Base-by-base conservation (phyloP, 2,888 invertebrate genomes). In the Leptinotarsa haldemani region DNA sequence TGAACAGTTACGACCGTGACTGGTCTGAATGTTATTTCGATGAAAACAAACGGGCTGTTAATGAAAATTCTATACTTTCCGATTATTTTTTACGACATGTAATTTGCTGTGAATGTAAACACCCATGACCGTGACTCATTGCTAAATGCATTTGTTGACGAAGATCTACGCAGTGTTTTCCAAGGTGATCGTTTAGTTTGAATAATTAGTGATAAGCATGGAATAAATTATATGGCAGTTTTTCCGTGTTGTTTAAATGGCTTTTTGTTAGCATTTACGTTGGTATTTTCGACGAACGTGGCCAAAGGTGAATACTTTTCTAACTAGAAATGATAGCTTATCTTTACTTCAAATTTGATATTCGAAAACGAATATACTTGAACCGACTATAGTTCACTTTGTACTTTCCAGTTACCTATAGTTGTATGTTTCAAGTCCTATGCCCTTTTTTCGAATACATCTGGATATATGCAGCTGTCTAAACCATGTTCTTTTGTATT, bases 91-190 rank as follows among this genome's bases (percentile, higher is more conserved):
- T 65, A 70, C 63, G 70, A 70, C 65, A n/a, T 12, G 40, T 20
- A 47, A 40, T 61, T 48, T 30, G 66, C 67, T 63, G 53, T 52
- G 63, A 63, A 71, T 67, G 61, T 63, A 66, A 67, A 71, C 50
- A 67, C 18, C 48, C 66, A 48, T 63, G 66, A 67, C 67, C 67
- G 61, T 71, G 67, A 71, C 30, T 71, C 71, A 71, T 67, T 71
- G 46, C 56, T 56, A 40, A 56, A 20, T 56, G 22, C 46, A 56
- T 56, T 48, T 18, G 68, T 56, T 56, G 56, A 56, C 56, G 15
- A 68, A 68, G n/a, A 68, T 68, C 68, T 56, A 56, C 68, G 68
- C 68, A 68, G 46, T 68, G 56, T 68, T 18, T 53, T 46, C 30
- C 67, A 56, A 68, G 68, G 68, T 56, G 68, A 56, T 56, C 16